Evolutionary conservation across 2,888 invertebrate species (phyloP).

Genomic region (Orthosia gothica): DNA sequence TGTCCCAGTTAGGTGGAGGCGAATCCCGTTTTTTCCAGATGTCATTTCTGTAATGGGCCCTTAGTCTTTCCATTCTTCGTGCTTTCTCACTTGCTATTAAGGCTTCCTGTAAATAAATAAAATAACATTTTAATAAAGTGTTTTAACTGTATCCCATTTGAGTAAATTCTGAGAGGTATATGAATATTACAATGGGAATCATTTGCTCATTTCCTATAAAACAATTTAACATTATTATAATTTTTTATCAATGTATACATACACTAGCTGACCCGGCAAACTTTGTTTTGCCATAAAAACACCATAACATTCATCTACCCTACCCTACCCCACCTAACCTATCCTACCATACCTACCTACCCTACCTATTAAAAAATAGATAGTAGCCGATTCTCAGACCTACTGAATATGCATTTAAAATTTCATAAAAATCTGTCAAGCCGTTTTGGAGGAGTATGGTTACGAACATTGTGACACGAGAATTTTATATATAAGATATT

Average conservation of each 20-base stretch:
- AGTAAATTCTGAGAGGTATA: background rate
- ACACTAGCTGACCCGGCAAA: too few species aligned
- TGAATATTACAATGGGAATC: background rate
- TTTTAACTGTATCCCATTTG: background rate
- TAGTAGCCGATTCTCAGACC: too few species aligned
- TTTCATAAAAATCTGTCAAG: too few species aligned
- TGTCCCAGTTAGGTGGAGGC: conserved; percentile 96
- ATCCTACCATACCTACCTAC: too few species aligned
- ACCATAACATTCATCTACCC: too few species aligned
- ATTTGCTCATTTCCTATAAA: background rate
- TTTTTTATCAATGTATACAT: background rate
- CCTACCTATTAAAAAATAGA: too few species aligned
- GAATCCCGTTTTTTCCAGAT: conserved; percentile 94
- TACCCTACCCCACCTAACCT: too few species aligned
- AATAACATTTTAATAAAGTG: conserved; percentile 6
- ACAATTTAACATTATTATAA: background rate
- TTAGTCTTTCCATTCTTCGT: conserved; percentile 92
- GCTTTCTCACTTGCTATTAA: conserved; percentile 94
- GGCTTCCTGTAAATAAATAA: conserved; percentile 86
- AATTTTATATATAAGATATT: too few species aligned
- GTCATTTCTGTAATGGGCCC: conserved; percentile 94
- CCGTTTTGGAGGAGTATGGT: too few species aligned
- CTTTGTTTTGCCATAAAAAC: too few species aligned
- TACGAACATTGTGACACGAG: too few species aligned
- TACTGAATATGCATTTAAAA: too few species aligned